Evolutionary conservation across 2,797 vertebrate genomes (phyloP).

Genomic region (Enteromius radiatus): DNA sequence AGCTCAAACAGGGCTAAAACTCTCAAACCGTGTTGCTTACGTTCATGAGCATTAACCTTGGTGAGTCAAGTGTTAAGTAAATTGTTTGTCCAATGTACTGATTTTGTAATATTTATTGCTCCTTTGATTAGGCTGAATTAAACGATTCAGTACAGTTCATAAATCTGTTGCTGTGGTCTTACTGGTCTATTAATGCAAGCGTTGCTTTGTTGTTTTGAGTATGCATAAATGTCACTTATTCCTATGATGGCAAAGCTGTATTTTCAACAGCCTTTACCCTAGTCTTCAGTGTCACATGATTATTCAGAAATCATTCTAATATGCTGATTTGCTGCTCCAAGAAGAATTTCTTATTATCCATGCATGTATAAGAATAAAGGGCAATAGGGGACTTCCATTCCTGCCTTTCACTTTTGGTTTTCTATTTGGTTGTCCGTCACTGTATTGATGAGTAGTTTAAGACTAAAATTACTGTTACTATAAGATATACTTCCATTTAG

Average conservation of each 20-base stretch:
- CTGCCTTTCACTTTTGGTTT: not conserved
- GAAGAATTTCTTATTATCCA: not conserved
- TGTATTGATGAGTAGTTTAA: not conserved
- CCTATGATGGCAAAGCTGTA: not conserved
- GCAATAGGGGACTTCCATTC: not conserved
- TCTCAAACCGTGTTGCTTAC: not conserved
- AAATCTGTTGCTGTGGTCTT: not conserved
- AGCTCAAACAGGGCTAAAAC: not conserved
- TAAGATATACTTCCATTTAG: not conserved
- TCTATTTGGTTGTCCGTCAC: not conserved
- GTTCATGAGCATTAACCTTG: constrained; percentile 19
- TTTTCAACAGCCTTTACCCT: not conserved
- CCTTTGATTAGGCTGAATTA: not conserved
- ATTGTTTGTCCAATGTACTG: not conserved
- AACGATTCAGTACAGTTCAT: too few relatives aligned
- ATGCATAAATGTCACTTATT: not conserved
- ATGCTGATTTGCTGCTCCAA: not conserved
- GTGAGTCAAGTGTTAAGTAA: not conserved
- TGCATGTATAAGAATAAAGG: not conserved
- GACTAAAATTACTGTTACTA: not conserved
- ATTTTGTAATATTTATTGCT: not conserved
- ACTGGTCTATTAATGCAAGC: not conserved
- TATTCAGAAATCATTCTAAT: not conserved
- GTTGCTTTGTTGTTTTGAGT: not conserved
- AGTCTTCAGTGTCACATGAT: not conserved